phyloP scores from a whole-genome alignment of 2,113 vertebrate species.

The Ardeotis arabs region DNA sequence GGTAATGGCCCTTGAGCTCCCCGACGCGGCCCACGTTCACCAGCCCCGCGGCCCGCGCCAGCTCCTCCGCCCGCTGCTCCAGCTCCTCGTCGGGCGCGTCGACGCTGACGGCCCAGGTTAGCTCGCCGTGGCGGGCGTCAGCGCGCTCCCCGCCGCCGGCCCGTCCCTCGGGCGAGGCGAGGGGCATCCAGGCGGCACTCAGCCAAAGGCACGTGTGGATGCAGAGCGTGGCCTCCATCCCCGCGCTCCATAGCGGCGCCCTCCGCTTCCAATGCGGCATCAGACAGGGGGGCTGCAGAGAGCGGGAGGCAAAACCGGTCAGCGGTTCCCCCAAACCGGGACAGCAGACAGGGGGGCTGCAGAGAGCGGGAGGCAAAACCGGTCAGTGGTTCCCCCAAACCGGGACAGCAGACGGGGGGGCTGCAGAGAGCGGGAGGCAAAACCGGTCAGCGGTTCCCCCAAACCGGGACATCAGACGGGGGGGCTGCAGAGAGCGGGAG shows the following conservation, averaged over 20 bases:
- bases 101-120: conserved; percentile 88
- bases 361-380: no score
- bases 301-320: fast-evolving
- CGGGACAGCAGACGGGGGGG: no score
- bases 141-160: not conserved
- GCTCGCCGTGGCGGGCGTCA: not conserved
- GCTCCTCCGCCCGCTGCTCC: conserved; percentile 74
- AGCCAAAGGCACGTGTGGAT: conserved; percentile 69
- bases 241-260: conserved; percentile 61
- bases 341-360: no score
- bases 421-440: no score
- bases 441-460: no score
- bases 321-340: fast-evolving
- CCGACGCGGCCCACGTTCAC: conserved; percentile 91
- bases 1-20: conserved; percentile 89
- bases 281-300: conserved; percentile 68
- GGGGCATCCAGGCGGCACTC: conserved; percentile 36
- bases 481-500: no score
- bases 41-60: conserved; percentile 84
- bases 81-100: conserved; percentile 40
- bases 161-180: not conserved
- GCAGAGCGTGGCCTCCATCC: conserved; percentile 55
- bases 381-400: no score
- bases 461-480: no score
- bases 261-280: conserved; percentile 72